Evolutionary conservation across 2,888 invertebrate species (phyloP).

Genomic region (Yponomeuta evonymella): DNA sequence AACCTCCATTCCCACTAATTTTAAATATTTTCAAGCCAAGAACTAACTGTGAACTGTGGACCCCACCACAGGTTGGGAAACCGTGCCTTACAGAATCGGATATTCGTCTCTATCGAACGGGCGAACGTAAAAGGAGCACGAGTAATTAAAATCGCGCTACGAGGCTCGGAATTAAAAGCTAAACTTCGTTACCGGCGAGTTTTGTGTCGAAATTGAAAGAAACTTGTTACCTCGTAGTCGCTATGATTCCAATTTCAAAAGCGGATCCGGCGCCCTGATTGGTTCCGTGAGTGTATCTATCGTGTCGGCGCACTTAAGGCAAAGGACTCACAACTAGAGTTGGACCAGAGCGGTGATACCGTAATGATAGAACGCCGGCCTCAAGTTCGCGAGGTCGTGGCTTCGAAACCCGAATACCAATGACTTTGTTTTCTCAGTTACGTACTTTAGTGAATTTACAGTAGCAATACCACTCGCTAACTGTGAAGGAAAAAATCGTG

Average conservation of each 20-base stretch:
- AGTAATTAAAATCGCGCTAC: constrained; percentile 55
- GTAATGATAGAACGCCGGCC: too few relatives aligned
- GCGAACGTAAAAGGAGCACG: constrained; percentile 51
- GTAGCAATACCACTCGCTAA: too few relatives aligned
- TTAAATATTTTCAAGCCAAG: too few relatives aligned
- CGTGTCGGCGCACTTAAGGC: constrained; percentile 16
- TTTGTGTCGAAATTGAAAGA: constrained; percentile 69
- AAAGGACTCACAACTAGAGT: background rate
- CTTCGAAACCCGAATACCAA: too few relatives aligned
- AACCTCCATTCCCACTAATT: too few relatives aligned
- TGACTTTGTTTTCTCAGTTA: too few relatives aligned
- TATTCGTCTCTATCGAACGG: constrained; percentile 33
- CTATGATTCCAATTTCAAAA: constrained; percentile 71
- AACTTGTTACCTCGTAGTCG: constrained; percentile 65
- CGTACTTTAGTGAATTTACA: too few relatives aligned
- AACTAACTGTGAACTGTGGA: too few relatives aligned
- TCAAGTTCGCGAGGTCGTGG: too few relatives aligned
- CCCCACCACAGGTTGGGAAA: too few relatives aligned
- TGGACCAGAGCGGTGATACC: too few relatives aligned
- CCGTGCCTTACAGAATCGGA: constrained; percentile 31
- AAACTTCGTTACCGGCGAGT: constrained; percentile 68
- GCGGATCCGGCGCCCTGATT: constrained; percentile 67
- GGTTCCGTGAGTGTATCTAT: constrained; percentile 50
- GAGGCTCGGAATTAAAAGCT: constrained; percentile 62
- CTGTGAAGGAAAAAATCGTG: too few relatives aligned